Evolutionary conservation across 2,888 invertebrate genomes (phyloP), one percentile per base, ranked within the genome.

Genomic region (Megalurothrips usitatus): DNA sequence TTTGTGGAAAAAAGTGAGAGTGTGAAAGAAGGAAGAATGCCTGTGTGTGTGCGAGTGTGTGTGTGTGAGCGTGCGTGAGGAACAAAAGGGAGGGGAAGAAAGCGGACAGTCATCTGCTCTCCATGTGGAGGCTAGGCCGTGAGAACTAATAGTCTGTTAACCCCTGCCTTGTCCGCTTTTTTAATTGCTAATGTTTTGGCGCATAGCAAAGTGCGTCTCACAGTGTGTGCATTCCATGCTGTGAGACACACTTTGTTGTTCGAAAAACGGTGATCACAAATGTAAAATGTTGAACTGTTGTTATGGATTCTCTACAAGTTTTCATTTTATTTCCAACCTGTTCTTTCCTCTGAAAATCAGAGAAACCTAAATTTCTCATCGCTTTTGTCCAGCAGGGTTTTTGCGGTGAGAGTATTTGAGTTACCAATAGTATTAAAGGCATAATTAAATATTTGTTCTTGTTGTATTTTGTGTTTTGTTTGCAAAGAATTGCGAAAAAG

Each of bases 71-170:
- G 68, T 68, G 68, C 11, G 68, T 23, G 68, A n/a, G 68, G 11
- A 23, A 23, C 19, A 68, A 19, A 68, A 68, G 23, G 68, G 68
- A 2, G 11, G 68, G 23, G 68, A 68, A 68, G 68, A 68, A 68
- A 68, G 68, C 23, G 68, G 68, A 23, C 68, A 68, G 68, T 68
- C 68, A 23, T 23, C 68, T 63, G 52, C 52, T 52, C 52, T 52
- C 12, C 52, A 52, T 52, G 63, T 63, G 63, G 63, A n/a, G 63
- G 26, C 68, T 23, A 19, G 23, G 68, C 68, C 68, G 68, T 68
- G 68, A 68, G 68, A 68, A 68, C 68, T 68, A 68, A 68, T 68
- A 68, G 68, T 68, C 68, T 68, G 68, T 68, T 68, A 68, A 68
- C 68, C 68, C n/a, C 68, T 68, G 68, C 68, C 68, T 9, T 23